phyloP scores from a whole-genome alignment of 2,888 invertebrate species.

The Pilophorus perplexus region DNA sequence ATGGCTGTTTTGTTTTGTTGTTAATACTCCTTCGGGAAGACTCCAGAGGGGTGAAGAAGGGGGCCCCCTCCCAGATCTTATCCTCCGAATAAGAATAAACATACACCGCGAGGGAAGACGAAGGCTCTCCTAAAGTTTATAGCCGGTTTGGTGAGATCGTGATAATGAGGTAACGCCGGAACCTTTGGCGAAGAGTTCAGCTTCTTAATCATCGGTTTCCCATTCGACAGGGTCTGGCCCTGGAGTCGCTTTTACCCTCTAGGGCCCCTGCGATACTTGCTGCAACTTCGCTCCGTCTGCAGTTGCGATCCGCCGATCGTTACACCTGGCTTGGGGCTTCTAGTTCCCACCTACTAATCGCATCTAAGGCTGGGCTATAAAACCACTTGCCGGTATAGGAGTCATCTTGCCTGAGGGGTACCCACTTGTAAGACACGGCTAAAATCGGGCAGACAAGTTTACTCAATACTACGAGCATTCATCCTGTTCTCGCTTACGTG shows the following conservation, averaged over 20 bases:
- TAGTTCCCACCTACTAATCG: background rate
- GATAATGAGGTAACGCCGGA: slow-evolving; percentile 37
- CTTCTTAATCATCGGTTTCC: slow-evolving; percentile 24
- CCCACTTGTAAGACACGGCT: too few species aligned
- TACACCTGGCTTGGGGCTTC: slow-evolving; percentile 8
- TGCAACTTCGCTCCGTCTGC: slow-evolving; percentile 10
- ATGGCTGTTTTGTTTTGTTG: slow-evolving; percentile 26
- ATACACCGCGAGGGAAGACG: slow-evolving; percentile 19
- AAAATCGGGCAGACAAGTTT: too few species aligned
- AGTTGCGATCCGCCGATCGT: background rate
- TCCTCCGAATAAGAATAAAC: slow-evolving; percentile 37
- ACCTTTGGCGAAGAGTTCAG: slow-evolving; percentile 26
- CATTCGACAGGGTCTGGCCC: too few species aligned
- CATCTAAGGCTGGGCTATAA: background rate
- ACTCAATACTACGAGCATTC: too few species aligned
- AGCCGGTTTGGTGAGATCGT: slow-evolving; percentile 31
- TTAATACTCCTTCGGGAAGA: background rate
- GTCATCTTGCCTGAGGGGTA: too few species aligned
- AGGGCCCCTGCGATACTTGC: background rate
- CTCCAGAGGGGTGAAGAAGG: background rate
- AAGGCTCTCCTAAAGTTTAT: slow-evolving; percentile 19
- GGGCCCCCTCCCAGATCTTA: slow-evolving; percentile 22
- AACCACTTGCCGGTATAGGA: background rate
- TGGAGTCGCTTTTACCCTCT: background rate
- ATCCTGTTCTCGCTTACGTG: too few species aligned